Conservation (phyloP, 2,888 invertebrate species). For the Eudemis profundana region DNA sequence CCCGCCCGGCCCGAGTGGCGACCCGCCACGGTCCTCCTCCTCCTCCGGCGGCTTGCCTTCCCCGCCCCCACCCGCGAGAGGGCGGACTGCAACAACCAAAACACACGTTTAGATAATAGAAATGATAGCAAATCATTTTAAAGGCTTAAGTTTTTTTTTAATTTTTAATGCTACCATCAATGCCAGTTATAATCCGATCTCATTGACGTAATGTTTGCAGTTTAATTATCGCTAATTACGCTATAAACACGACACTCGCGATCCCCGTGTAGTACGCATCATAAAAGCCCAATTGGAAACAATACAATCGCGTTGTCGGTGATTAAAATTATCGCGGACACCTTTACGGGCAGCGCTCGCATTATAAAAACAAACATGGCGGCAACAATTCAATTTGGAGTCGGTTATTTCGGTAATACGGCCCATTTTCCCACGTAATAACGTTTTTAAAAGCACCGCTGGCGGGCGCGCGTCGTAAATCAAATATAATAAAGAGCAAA, state of each 20-base stretch:
- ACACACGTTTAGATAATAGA: constrained; percentile 33
- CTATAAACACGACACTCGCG: constrained; percentile 31
- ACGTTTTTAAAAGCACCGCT: constrained; percentile 71
- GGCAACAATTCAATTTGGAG: constrained; percentile 71
- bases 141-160: too few species aligned
- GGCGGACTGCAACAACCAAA: constrained; percentile 79
- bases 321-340: constrained; percentile 65
- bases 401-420: constrained; percentile 71
- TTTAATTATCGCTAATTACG: constrained; percentile 38
- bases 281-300: constrained; percentile 55
- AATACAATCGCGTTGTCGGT: constrained; percentile 59
- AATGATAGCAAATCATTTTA: background rate
- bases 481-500: constrained; percentile 77
- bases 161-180: background rate
- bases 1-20: constrained; percentile 86
- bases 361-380: constrained; percentile 71
- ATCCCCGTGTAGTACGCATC: constrained; percentile 39
- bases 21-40: constrained; percentile 82
- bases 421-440: constrained; percentile 66
- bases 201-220: constrained; percentile 33
- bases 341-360: constrained; percentile 59
- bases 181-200: constrained; percentile 30
- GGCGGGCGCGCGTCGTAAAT: constrained; percentile 66
- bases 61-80: constrained; percentile 71
- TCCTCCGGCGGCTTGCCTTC: constrained; percentile 76